A percentile compares a stretch with the other conserved stretches of the same genome.
Evolutionary conservation across 2,113 vertebrate species (phyloP).

Genomic region (Setophaga petechia): DNA sequence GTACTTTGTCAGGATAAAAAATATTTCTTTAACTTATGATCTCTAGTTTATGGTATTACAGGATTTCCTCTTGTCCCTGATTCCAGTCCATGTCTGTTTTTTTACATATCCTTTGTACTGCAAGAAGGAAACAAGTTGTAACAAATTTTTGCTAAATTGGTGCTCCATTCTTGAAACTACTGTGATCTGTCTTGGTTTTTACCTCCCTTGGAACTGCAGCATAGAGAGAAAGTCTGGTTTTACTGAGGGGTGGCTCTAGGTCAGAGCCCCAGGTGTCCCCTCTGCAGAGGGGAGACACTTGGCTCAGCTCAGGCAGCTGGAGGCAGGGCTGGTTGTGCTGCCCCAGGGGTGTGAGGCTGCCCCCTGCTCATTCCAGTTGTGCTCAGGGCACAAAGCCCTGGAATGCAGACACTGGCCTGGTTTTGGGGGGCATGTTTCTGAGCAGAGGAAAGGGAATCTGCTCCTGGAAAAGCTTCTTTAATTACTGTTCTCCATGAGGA

Average conservation of each 20-base stretch:
- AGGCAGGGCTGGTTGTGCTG: not conserved
- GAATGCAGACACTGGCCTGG: rapidly evolving
- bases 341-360: not conserved
- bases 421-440: not conserved
- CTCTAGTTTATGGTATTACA: not conserved
- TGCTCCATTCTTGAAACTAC: not conserved
- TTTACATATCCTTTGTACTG: not conserved
- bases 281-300: not conserved
- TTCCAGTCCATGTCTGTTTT: rapidly evolving
- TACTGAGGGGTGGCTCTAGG: rapidly evolving
- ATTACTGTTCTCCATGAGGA: not conserved
- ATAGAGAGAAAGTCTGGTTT: not conserved
- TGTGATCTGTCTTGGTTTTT: not conserved
- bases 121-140: not conserved
- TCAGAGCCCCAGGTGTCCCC: not conserved
- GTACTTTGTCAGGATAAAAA: not conserved
- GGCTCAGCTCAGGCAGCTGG: not conserved
- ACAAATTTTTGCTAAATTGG: not conserved
- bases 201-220: not conserved
- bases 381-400: not conserved
- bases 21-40: not conserved
- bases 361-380: not conserved
- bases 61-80: constrained; percentile 56
- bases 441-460: not conserved
- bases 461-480: not conserved